A percentile compares a stretch with the other conserved stretches of the same genome.
phyloP scores from a whole-genome alignment of 2,113 vertebrate genomes.

The Tenrec ecaudatus region DNA sequence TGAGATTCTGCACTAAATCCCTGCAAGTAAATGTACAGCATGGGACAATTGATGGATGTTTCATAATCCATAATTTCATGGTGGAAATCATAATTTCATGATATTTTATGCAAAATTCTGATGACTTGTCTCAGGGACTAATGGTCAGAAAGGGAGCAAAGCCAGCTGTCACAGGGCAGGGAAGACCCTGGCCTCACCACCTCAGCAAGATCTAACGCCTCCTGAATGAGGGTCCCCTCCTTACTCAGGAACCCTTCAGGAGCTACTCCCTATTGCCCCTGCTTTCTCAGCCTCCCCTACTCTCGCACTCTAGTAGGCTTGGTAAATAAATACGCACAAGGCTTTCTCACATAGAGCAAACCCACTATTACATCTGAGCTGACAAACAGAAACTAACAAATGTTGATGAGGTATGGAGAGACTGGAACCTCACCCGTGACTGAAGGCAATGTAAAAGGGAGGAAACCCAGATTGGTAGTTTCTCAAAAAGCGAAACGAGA shows the following conservation, averaged over 20 bases:
- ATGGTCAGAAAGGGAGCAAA: neutral
- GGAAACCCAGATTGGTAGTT: too few species aligned
- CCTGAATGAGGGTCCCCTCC: neutral
- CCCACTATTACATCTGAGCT: too few species aligned
- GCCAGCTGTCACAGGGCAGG: neutral
- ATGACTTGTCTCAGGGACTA: neutral
- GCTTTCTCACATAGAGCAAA: neutral
- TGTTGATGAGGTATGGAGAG: too few species aligned
- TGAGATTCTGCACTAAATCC: constrained; percentile 34
- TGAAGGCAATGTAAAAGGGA: too few species aligned
- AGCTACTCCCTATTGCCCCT: neutral
- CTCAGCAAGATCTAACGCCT: neutral
- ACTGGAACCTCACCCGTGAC: too few species aligned
- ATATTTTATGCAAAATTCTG: neutral
- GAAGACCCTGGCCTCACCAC: neutral
- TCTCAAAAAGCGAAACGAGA: too few species aligned
- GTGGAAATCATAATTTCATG: neutral
- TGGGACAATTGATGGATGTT: neutral
- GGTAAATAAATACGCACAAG: neutral
- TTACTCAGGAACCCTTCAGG: neutral
- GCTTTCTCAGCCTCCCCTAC: neutral
- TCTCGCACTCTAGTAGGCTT: neutral
- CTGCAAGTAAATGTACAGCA: neutral
- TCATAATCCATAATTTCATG: neutral
- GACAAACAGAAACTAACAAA: too few species aligned